Percentiles rank a stretch among this genome's conserved stretches.
phyloP scores from a whole-genome alignment of 2,888 invertebrate genomes.

The Drosophila ustulata region DNA sequence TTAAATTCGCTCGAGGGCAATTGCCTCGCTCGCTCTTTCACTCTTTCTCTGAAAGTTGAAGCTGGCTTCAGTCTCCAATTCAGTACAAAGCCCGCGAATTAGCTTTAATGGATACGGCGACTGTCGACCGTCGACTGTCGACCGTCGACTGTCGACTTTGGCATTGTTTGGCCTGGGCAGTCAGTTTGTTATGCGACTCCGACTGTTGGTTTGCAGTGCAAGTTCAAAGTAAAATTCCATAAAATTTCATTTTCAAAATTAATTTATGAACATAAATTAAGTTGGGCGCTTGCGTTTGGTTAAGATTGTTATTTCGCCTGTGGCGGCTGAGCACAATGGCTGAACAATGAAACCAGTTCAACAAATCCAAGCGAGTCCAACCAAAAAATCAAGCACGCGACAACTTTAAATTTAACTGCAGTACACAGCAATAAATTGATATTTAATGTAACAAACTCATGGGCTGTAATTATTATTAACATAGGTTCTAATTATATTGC shows the following conservation, averaged over 20 bases:
- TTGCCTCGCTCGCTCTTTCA: background rate
- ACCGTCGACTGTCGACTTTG: conserved; percentile 23
- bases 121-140: conserved; percentile 11
- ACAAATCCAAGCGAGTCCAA: conserved; percentile 5
- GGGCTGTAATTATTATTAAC: background rate
- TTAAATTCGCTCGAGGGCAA: conserved; percentile 16
- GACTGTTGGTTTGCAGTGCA: conserved; percentile 41
- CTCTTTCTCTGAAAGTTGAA: background rate
- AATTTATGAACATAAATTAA: conserved; percentile 80
- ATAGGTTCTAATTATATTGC: background rate
- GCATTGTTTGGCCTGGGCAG: conserved; percentile 12
- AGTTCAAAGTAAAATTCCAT: conserved; percentile 77
- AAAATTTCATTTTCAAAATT: conserved; percentile 72
- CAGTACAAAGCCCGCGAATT: conserved; percentile 46
- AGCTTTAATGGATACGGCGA: conserved; percentile 54
- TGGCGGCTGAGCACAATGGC: conserved; percentile 22
- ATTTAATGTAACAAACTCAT: background rate
- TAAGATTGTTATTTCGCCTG: conserved; percentile 42
- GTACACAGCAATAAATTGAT: background rate
- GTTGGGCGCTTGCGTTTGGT: conserved; percentile 36
- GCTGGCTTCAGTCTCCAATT: conserved; percentile 7
- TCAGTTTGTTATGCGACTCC: conserved; percentile 7
- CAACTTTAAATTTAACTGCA: background rate
- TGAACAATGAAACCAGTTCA: conserved; percentile 42
- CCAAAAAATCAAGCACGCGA: conserved; percentile 11